Percentiles rank a stretch among this genome's conserved stretches.
Conservation (phyloP, 2,888 invertebrate species). For the Zeuzera pyrina region DNA sequence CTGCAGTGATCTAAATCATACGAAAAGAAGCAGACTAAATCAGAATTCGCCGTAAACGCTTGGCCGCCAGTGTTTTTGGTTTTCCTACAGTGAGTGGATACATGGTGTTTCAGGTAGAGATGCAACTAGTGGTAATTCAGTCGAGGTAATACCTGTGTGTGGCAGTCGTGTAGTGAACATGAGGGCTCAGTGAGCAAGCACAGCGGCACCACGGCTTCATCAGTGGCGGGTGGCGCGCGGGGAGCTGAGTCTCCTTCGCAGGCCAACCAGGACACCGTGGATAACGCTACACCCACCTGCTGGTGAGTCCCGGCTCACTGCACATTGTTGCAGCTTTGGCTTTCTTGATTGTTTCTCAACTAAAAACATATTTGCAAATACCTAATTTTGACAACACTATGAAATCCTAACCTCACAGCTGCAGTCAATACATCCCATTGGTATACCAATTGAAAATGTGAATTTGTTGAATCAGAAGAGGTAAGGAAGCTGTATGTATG, state of each 20-base stretch:
- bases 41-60: too few relatives aligned
- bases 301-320: slow-evolving; percentile 40
- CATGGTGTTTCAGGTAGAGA: slow-evolving; percentile 62
- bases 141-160: slow-evolving; percentile 71
- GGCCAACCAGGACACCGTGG: slow-evolving; percentile 69
- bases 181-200: slow-evolving; percentile 72
- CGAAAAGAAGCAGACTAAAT: too few relatives aligned
- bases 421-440: too few relatives aligned
- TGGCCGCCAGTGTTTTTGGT: too few relatives aligned
- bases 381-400: too few relatives aligned
- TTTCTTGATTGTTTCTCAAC: not conserved
- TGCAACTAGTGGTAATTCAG: slow-evolving; percentile 66
- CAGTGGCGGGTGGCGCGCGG: slow-evolving; percentile 69
- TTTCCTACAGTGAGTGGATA: slow-evolving; percentile 6
- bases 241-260: slow-evolving; percentile 73
- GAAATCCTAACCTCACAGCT: too few relatives aligned
- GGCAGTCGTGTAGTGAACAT: slow-evolving; percentile 70
- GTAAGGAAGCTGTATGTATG: too few relatives aligned
- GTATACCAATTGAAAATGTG: too few relatives aligned
- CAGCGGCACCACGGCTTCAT: slow-evolving; percentile 68
- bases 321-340: not conserved
- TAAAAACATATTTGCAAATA: too few relatives aligned
- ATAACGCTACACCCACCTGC: slow-evolving; percentile 67
- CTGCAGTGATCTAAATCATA: too few relatives aligned
- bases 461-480: too few relatives aligned